Conservation (phyloP, 2,113 vertebrate species). For the Epinephelus cyanopodus region DNA sequence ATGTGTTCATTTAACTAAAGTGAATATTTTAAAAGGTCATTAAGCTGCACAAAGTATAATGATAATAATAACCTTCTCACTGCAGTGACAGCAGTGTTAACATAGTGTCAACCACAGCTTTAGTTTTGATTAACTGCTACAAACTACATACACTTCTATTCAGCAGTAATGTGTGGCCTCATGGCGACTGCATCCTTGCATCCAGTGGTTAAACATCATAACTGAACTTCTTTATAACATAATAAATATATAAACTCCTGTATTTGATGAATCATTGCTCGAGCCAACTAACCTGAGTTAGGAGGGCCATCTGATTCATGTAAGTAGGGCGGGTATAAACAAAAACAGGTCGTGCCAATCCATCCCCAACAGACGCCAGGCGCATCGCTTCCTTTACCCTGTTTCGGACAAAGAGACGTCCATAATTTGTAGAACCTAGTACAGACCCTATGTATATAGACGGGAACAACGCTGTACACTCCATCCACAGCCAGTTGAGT, state of each 20-base stretch:
- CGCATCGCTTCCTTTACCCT: conserved; percentile 85
- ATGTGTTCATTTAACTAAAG: background rate
- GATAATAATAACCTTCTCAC: background rate
- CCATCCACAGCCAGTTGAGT: conserved; percentile 88
- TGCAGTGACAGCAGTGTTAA: background rate
- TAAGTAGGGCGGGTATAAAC: conserved; percentile 87
- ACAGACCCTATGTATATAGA: conserved; percentile 84
- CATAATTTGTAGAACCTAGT: conserved; percentile 74
- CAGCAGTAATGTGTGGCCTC: background rate
- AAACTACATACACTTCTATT: background rate
- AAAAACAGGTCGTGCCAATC: conserved; percentile 84
- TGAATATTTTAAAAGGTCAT: background rate
- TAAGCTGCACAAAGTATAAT: background rate
- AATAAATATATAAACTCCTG: background rate
- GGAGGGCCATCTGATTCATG: conserved; percentile 72
- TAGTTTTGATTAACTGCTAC: background rate
- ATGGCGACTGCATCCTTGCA: background rate
- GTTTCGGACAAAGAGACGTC: conserved; percentile 84
- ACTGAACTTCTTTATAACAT: background rate
- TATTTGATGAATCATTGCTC: background rate
- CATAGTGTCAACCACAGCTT: background rate
- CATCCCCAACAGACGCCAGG: conserved; percentile 80
- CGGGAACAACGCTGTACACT: conserved; percentile 86
- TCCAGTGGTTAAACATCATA: background rate
- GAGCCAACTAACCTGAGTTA: conserved; percentile 81